Evolutionary conservation across 30 jellyfish, hydroid and myxozoan genomes (phyloP), one percentile per base, ranked within the genome.

Genomic region (Mastigias papua): DNA sequence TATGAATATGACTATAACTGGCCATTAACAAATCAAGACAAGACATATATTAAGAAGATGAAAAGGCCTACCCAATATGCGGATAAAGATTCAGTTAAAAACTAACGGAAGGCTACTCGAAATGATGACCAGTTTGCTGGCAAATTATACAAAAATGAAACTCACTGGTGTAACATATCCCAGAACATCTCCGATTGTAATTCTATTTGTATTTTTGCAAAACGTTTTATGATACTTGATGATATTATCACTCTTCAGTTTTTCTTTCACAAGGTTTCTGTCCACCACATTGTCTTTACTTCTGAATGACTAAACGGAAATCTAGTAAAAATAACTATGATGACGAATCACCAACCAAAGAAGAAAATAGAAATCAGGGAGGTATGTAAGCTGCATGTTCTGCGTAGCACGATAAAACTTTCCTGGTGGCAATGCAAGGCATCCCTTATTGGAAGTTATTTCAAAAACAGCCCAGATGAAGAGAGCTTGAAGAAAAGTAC

Each of bases 111-210:
- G n/a, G n/a, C n/a, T n/a, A n/a, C n/a, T n/a, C n/a, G n/a, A n/a
- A n/a, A n/a, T n/a, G n/a, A n/a, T n/a, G n/a, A n/a, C n/a, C n/a
- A n/a, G n/a, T n/a, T n/a, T n/a, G n/a, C n/a, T n/a, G n/a, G n/a
- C 4, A 16, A 28, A 19, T 7, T 5, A 6, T 13, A 15, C 5
- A 49, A 23, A 22, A 42, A 19, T 0, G 13, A 1, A 34, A 89
- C 98, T 76, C 70, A 94, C 98, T 11, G 98, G 98, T 33, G 98
- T 94, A 2, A 94, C 98, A 72, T 94, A 94, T 35, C 96, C 98
- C 42, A 94, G 82, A 20, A 94, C 98, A 76, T 89, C 98, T 28
- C 97, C 98, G 11, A 48, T 37, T 8, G 86, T 78, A 13, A 26
- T 6, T 51, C 77, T 89, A 21, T 69, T 46, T 20, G 83, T 80